Evolutionary conservation across 2,888 invertebrate species (phyloP), one percentile per base, ranked within the genome.

Genomic region (Copidosoma aretas): DNA sequence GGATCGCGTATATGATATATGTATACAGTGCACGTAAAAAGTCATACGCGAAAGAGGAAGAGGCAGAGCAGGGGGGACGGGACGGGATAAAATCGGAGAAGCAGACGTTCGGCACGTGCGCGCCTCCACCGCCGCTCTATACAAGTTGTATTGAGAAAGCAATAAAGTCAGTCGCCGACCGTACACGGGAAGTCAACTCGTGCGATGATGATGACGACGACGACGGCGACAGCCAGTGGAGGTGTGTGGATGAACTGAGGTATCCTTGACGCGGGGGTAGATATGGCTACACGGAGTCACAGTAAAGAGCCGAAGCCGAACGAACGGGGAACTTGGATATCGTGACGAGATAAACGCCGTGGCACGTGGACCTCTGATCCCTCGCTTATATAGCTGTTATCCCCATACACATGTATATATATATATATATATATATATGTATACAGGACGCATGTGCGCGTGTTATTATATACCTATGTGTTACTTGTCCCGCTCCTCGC

Each of bases 41-140:
- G 14, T 62, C 14, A 17, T 43, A 4, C 8, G 12, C 43, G 43
- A 46, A 12, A 46, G 43, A 46, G 43, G 12, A 17, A 46, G 12
- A 46, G 43, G 12, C 2, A 46, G 43, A 12, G 32, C 32, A 32
- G 3, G 8, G 4, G 22, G n/a, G n/a, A n/a, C n/a, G n/a, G n/a
- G n/a, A n/a, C n/a, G n/a, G n/a, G n/a, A n/a, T n/a, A n/a, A n/a
- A n/a, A n/a, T n/a, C n/a, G 10, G 43, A 32, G 43, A 19, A 41
- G 43, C 5, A 59, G 43, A 43, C 68, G 73, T 64, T 64, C 73
- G 81, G 72, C 82, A 82, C 82, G 82, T 81, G 82, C 60, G 41
- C 77, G 72, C 72, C 71, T 62, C 76, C 75, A 75, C 70, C 73
- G 76, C 78, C 76, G 77, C 32, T 32, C 4, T 8, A 32, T 32